Evolutionary conservation across 2,113 vertebrate genomes (phyloP), one percentile per base, ranked within the genome.

Genomic region (Ptyas mucosa): DNA sequence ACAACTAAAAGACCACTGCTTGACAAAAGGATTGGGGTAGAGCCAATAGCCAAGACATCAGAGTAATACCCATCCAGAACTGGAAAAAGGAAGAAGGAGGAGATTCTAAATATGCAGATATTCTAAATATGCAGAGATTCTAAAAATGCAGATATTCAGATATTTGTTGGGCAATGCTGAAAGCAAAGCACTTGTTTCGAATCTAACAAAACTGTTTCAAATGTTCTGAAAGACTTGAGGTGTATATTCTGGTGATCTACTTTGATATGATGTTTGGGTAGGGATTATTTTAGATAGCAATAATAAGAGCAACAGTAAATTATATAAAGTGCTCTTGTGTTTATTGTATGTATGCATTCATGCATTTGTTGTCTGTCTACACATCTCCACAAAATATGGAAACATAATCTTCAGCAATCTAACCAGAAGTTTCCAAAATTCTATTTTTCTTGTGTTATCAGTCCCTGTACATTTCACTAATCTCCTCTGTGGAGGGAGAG

Each of bases 381-480:
- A 64, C 61, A 29, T n/a, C 2, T 29, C 4, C 61, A 29, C 61
- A 64, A 64, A 64, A 64, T 64, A n/a, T 29, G 24, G 1, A 29
- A n/a, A 64, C 29, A n/a, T 88, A 53, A 88, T 43, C 69, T 86
- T 69, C 85, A 87, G 91, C 57, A 69, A 55, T 89, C 51, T 24
- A 81, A 52, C 49, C 51, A 34, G 61, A 86, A n/a, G 57, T 88
- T 92, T 88, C 61, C 7, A 20, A 81, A 92, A 89, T 75, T 92
- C 81, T 52, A 89, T 92, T 92, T 92, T 52, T 89, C 61, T 88
- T 89, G 29, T 89, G 64, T 15, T 92, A 89, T 81, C 61, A 89
- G 46, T 55, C 51, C 8, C 91, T 81, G n/a, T 54, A 87, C 12
- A 7, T 81, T 92, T 81, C 61, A 92, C 81, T 89, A 81, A 57